Evolutionary conservation across 2,113 vertebrate genomes (phyloP).

Genomic region (Rafetus swinhoei): DNA sequence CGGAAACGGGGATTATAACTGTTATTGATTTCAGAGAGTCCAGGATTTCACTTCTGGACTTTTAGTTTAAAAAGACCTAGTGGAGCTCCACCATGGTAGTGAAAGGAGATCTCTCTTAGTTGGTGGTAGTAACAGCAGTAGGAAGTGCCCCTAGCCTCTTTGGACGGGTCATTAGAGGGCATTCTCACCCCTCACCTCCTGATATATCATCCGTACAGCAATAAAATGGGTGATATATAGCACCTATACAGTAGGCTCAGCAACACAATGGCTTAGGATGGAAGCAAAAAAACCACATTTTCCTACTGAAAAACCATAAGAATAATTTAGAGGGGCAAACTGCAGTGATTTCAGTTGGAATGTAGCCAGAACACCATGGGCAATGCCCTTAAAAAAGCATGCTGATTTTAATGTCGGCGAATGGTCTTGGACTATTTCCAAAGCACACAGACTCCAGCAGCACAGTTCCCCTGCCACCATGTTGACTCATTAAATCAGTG

Average conservation of each 20-base stretch:
- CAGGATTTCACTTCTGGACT: neutral
- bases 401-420: neutral
- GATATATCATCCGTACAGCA: neutral
- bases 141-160: neutral
- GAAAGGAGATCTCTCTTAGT: neutral
- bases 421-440: neutral
- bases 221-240: neutral
- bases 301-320: neutral
- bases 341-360: neutral
- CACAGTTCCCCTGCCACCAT: neutral
- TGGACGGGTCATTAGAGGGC: neutral
- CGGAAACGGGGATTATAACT: neutral
- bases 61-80: neutral
- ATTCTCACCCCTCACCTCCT: neutral
- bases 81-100: neutral
- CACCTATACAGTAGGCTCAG: neutral
- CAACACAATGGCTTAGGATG: neutral
- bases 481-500: neutral
- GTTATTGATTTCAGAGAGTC: neutral
- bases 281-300: neutral
- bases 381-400: neutral
- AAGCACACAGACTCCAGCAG: neutral
- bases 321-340: neutral
- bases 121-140: neutral
- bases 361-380: neutral